A percentile compares a stretch with the other conserved stretches of the same genome.
Conservation (phyloP, 2,113 vertebrate genomes). For the Oenanthe oenanthe region DNA sequence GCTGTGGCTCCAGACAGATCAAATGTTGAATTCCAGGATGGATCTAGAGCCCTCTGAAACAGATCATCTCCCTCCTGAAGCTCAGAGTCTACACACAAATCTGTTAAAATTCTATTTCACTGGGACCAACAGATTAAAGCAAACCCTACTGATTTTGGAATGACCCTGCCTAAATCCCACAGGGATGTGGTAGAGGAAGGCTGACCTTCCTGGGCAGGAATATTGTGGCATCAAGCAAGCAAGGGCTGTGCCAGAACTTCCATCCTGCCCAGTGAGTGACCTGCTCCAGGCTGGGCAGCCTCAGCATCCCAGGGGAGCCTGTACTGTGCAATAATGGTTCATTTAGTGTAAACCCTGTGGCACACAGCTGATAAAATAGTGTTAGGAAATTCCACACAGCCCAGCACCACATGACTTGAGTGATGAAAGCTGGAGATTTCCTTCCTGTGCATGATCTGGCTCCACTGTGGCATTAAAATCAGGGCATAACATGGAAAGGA, state of each 20-base stretch:
- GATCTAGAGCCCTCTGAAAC: background rate
- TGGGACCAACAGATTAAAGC: background rate
- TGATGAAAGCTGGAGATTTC: background rate
- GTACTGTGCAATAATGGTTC: accelerated
- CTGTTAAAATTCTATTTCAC: background rate
- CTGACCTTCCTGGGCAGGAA: background rate
- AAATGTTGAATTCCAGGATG: background rate
- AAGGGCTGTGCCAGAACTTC: background rate
- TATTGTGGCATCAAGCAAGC: background rate
- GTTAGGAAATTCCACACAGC: background rate
- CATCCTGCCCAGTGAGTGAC: background rate
- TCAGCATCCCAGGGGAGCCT: background rate
- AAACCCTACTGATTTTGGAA: background rate
- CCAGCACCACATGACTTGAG: background rate
- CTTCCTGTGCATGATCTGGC: background rate
- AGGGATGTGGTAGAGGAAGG: background rate
- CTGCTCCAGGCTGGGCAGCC: background rate
- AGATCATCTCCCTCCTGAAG: background rate
- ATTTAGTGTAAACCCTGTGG: background rate
- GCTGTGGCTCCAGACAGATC: accelerated
- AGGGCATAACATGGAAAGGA: background rate
- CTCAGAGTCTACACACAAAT: background rate
- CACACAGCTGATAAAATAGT: background rate
- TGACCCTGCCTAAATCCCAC: background rate
- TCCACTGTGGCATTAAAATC: background rate